These are phyloP conservation scores for Diplazon laetatorius DNA, from an alignment of 2,888 invertebrate species.

Conservation along the genomic window DNA sequence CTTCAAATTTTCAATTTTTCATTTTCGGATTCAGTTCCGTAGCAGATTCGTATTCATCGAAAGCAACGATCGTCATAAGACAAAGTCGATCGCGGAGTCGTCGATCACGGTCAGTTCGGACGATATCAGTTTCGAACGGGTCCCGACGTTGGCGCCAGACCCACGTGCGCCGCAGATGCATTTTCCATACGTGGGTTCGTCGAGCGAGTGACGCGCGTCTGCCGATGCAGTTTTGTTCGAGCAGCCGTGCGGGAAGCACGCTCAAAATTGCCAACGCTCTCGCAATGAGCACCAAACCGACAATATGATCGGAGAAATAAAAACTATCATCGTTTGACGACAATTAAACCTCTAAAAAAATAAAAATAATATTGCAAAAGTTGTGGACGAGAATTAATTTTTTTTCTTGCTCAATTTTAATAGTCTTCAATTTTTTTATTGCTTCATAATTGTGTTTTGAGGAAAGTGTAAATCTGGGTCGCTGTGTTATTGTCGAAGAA, in stretches of 20 bases:
- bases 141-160: constrained; percentile 72
- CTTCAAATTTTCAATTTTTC: too few species aligned
- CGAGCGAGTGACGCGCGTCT: constrained; percentile 65
- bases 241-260: constrained; percentile 71
- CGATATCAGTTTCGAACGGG: constrained; percentile 53
- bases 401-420: background rate
- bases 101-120: background rate
- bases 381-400: background rate
- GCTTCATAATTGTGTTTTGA: background rate
- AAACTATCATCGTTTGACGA: background rate
- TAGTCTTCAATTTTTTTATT: too few species aligned
- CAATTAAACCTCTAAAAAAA: background rate
- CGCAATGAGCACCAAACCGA: background rate
- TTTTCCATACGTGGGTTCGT: constrained; percentile 65
- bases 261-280: constrained; percentile 30
- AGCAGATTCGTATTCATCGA: background rate
- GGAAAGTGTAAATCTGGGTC: constrained; percentile 18
- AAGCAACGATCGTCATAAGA: background rate
- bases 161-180: constrained; percentile 72
- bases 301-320: background rate
- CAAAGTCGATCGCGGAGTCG: background rate
- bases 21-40: too few species aligned
- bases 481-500: too few species aligned
- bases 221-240: constrained; percentile 72
- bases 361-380: background rate